A percentile compares a stretch with the other conserved stretches of the same genome.
phyloP scores from a whole-genome alignment of 2,888 invertebrate genomes.

The Pinctada fucata region DNA sequence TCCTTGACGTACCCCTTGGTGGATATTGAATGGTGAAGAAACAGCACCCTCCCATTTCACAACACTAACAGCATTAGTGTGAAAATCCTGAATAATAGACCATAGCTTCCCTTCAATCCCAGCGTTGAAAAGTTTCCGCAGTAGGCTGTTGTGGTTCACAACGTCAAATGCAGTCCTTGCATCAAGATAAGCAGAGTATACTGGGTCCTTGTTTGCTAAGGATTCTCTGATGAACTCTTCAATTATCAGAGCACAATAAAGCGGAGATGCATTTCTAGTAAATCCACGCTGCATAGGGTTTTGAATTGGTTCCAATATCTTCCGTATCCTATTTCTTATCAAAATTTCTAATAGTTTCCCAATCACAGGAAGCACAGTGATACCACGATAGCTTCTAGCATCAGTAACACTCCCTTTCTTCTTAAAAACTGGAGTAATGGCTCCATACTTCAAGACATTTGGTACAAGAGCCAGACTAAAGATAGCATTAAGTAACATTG shows the following conservation, averaged over 20 bases:
- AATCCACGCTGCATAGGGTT: conserved; percentile 30
- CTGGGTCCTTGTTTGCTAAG: neutral
- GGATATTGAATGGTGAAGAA: neutral
- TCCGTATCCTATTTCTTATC: neutral
- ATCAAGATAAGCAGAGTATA: too few relatives aligned
- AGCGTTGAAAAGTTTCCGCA: too few relatives aligned
- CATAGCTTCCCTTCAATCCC: too few relatives aligned
- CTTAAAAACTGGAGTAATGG: conserved; percentile 17
- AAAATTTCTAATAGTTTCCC: conserved; percentile 6
- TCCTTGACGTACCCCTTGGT: conserved; percentile 21
- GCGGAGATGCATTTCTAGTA: conserved; percentile 19
- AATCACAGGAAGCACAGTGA: conserved; percentile 8
- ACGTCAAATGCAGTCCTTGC: too few relatives aligned
- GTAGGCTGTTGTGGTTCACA: too few relatives aligned
- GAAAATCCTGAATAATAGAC: conserved; percentile 13
- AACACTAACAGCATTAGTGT: neutral
- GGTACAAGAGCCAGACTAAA: neutral
- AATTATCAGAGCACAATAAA: conserved; percentile 21
- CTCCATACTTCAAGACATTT: neutral
- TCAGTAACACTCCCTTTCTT: conserved; percentile 15
- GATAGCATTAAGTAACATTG: neutral
- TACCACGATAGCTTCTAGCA: conserved; percentile 8
- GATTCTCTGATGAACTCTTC: conserved; percentile 21
- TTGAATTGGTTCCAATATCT: neutral
- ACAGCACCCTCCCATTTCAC: conserved; percentile 23